Evolutionary conservation across 2,888 invertebrate genomes (phyloP), one percentile per base, ranked within the genome.

Genomic region (Drosophila prolongata): DNA sequence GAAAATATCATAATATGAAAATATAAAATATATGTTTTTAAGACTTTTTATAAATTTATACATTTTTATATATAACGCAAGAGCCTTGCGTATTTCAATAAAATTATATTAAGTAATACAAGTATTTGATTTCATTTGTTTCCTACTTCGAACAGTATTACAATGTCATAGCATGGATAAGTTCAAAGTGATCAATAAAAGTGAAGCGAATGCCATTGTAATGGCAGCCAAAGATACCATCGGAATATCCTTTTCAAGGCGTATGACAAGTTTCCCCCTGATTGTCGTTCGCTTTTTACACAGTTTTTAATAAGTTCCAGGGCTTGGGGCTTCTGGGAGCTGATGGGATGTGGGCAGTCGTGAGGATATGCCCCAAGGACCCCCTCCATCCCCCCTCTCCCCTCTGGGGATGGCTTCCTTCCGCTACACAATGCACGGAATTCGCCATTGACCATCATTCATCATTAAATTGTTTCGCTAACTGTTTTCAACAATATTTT

Each of bases 381-480:
- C 24, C 14, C 46, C 35, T 14, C 19, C 19, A 19, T n/a, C 19
- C 19, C 19, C 19, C 19, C 16, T 16, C 16, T 1, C 24, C 14
- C 34, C 49, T 14, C 16, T 19, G 1, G 16, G 11, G 55, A 62
- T 52, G 30, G 66, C 27, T 30, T 27, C 27, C 6, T 27, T 16
- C 42, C 35, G 46, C 40, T 35, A 13, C 47, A 43, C 58, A 71
- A 40, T 54, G 49, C 58, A 58, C 53, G 54, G 75, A 73, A 75
- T 84, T 80, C 67, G 53, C 71, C 54, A 85, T 82, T 79, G 79
- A 79, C 83, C 87, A 87, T 87, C 89, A 87, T 87, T 87, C 87
- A 87, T 87, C 89, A 87, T 89, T 87, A 87, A 82, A 80, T 87
- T 84, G 86, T 84, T 87, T 83, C 88, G 76, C 80, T 83, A 88